A percentile compares a stretch with the other conserved stretches of the same genome.
Conservation (phyloP, 2,888 invertebrate genomes). For the Charanyca ferruginea region DNA sequence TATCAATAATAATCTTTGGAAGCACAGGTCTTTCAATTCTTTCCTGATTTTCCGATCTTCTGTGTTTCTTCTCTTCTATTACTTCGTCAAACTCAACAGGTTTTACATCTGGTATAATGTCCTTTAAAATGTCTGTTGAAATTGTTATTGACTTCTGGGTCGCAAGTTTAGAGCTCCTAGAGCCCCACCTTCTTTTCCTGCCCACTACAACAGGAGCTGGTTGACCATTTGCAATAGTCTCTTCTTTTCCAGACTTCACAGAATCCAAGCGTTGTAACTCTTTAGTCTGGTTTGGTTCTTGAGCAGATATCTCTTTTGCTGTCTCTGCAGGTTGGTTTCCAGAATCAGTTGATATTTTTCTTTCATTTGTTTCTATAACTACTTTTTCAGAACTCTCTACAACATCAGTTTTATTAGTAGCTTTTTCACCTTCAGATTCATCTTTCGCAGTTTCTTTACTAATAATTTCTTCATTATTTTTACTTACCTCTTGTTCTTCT, state of each 20-base stretch:
- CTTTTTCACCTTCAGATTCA: constrained; percentile 71
- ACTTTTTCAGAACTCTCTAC: constrained; percentile 77
- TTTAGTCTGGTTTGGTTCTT: constrained; percentile 31
- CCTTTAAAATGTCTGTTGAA: constrained; percentile 94
- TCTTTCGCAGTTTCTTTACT: constrained; percentile 75
- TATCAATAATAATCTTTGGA: constrained; percentile 88
- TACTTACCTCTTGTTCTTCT: constrained; percentile 83
- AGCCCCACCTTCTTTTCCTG: constrained; percentile 88
- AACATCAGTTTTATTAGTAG: constrained; percentile 85
- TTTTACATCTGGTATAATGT: constrained; percentile 92
- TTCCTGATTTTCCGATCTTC: constrained; percentile 77
- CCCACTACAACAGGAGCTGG: constrained; percentile 75
- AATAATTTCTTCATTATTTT: constrained; percentile 79
- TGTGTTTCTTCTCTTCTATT: constrained; percentile 83
- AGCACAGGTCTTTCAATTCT: constrained; percentile 83
- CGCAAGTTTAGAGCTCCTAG: constrained; percentile 84
- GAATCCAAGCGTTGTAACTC: constrained; percentile 69
- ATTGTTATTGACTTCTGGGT: constrained; percentile 93
- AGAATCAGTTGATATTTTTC: constrained; percentile 68
- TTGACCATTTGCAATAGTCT: constrained; percentile 78
- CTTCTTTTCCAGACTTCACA: constrained; percentile 72
- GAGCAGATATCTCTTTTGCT: constrained; percentile 61
- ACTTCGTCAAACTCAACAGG: constrained; percentile 92
- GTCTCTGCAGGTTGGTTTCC: constrained; percentile 57
- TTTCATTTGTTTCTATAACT: constrained; percentile 68